Conservation (phyloP, 1,140 invertebrate species). For the Aphaenogaster ashmeadi region DNA sequence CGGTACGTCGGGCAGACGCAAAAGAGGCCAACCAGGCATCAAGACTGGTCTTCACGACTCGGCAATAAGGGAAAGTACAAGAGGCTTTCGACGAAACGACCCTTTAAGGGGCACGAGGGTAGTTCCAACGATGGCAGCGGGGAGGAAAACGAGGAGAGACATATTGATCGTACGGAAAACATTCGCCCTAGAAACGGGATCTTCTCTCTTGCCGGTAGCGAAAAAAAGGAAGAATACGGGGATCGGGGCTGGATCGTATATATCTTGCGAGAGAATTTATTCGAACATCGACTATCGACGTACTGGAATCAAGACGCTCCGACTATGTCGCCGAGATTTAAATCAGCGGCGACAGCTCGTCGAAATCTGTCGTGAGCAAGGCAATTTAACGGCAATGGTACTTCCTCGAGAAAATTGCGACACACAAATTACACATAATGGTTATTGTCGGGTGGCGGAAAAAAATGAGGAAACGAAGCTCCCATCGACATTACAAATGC, state of each 20-base stretch:
- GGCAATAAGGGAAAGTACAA: conserved; percentile 39
- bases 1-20: conserved; percentile 5
- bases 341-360: conserved; percentile 41
- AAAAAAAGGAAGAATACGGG: neutral
- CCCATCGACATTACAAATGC: neutral
- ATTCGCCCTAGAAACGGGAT: conserved; percentile 64
- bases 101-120: conserved; percentile 44
- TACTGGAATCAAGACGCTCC: conserved; percentile 26
- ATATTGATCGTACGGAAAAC: conserved; percentile 77
- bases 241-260: neutral
- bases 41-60: conserved; percentile 22
- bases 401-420: conserved; percentile 58
- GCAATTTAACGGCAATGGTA: conserved; percentile 39
- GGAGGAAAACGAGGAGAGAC: conserved; percentile 24
- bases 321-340: conserved; percentile 13
- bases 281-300: conserved; percentile 8
- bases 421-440: conserved; percentile 56
- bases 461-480: conserved; percentile 14
- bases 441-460: conserved; percentile 44
- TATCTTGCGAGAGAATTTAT: neutral
- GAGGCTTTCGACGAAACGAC: conserved; percentile 43
- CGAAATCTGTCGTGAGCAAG: conserved; percentile 46
- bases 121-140: neutral
- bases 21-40: conserved; percentile 49
- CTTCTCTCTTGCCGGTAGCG: neutral